Conservation (phyloP, 2,797 vertebrate species). For the Pithecia hirsuta region DNA sequence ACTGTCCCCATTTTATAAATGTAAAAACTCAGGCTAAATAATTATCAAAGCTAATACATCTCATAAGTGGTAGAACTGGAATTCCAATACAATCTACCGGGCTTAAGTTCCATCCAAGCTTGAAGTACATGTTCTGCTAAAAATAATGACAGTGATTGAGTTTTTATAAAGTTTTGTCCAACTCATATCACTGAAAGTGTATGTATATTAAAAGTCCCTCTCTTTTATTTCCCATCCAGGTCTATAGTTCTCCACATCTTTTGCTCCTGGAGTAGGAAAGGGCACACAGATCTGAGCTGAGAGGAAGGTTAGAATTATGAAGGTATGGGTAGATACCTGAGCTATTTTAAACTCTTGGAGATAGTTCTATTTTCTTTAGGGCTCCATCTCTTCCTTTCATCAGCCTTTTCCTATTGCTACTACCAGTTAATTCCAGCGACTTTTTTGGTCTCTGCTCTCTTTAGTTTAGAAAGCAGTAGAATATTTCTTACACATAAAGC, state of each 20-base stretch:
- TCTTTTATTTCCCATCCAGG: background rate
- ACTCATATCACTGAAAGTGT: background rate
- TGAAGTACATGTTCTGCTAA: background rate
- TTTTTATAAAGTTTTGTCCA: background rate
- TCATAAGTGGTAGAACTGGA: background rate
- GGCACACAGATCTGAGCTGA: background rate
- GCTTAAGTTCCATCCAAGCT: background rate
- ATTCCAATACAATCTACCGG: background rate
- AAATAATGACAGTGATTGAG: background rate
- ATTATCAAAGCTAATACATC: background rate
- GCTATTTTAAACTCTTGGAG: background rate
- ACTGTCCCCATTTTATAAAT: background rate
- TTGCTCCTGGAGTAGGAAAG: background rate
- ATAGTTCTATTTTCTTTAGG: background rate
- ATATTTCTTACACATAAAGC: background rate
- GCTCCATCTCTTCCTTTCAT: background rate
- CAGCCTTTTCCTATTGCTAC: background rate
- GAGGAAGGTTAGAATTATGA: background rate
- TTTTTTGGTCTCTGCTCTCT: background rate
- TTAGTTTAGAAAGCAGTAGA: background rate
- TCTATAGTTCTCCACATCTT: background rate
- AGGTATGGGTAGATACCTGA: background rate
- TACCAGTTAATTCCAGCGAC: background rate
- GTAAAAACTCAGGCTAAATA: background rate
- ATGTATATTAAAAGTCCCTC: rapidly evolving